Base-by-base conservation (phyloP, 2,888 invertebrate genomes). In the Sphaerophoria taeniata region DNA sequence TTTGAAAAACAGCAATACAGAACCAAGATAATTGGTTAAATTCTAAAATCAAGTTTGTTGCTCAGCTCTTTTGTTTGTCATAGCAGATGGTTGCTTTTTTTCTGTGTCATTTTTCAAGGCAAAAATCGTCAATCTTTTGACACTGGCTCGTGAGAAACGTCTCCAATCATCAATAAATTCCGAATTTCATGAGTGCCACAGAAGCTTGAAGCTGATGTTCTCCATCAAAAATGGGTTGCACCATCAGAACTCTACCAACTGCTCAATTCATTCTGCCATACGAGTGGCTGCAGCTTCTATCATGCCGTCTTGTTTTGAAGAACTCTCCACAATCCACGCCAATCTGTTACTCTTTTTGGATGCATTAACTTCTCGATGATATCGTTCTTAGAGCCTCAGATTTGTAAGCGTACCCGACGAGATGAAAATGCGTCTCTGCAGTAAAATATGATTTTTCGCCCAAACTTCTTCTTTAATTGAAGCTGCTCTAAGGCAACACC, bases 191-290 rank as follows among this genome's bases (percentile, higher is more conserved):
- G 7, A 12, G 51, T 16, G 12, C 39, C 31, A 24, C 34, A 6
- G n/a, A 6, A 12, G 24, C 6, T 67, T 51, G 49, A 45, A 51
- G 34, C 2, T 16, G 60, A 6, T 56, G 31, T 31, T 70, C 12
- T 72, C 12, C 49, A 39, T 39, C 60, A 31, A 49, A 49, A 0
- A 63, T n/a, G 49, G 16, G n/a, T 53, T 14, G 31, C 14, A 49
- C 61, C 61, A 70, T 31, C 43, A 45, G 34, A 39, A 6, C 61
- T 51, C 49, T 53, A 45, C 67, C 51, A 71, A 65, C 70, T 58
- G 67, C 51, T 61, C 61, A 53, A 63, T 69, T 61, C 39, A 12
- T 43, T 39, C 5, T 47, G 9, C 16, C 7, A 7, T 34, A 39
- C 24, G 31, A 45, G 43, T 34, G 60, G 39, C 61, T 61, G 39